Evolutionary conservation across 1,140 invertebrate species (phyloP).

Genomic region (Oryctes rhinoceros): DNA sequence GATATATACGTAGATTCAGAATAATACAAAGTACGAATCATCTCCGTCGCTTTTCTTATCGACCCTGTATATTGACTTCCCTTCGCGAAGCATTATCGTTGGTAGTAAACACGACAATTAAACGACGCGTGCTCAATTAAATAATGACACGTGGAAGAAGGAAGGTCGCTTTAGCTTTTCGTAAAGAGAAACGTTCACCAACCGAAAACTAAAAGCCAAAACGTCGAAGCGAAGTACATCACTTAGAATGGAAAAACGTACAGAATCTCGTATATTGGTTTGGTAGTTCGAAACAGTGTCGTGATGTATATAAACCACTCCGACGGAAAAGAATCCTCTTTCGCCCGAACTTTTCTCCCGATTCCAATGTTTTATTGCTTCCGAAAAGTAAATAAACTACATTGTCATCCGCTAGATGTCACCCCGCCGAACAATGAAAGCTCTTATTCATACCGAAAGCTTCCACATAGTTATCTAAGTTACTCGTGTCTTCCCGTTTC

Average conservation of each 20-base stretch:
- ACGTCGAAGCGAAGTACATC: not conserved
- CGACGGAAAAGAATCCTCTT: slow-evolving; percentile 24
- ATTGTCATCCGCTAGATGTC: slow-evolving; percentile 33
- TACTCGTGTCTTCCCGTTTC: not conserved
- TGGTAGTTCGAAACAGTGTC: slow-evolving; percentile 23
- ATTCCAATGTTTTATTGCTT: slow-evolving; percentile 25
- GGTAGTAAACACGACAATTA: too few species aligned
- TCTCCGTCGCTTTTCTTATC: too few species aligned
- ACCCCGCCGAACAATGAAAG: slow-evolving; percentile 5
- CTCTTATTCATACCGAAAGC: slow-evolving; percentile 31
- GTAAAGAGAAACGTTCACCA: not conserved
- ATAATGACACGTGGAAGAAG: too few species aligned
- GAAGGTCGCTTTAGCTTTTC: too few species aligned
- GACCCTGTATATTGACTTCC: too few species aligned
- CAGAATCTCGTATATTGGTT: not conserved
- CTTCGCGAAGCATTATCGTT: too few species aligned
- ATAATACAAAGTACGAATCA: too few species aligned
- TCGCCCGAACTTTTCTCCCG: not conserved
- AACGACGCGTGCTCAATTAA: too few species aligned
- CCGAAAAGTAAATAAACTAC: slow-evolving; percentile 32
- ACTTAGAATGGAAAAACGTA: not conserved
- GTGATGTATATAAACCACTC: slow-evolving; percentile 16
- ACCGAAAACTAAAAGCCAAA: not conserved
- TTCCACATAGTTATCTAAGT: slow-evolving; percentile 30
- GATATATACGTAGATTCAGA: too few species aligned